phyloP scores from a whole-genome alignment of 2,888 invertebrate species.

The Hirtodrosophila alboralis region DNA sequence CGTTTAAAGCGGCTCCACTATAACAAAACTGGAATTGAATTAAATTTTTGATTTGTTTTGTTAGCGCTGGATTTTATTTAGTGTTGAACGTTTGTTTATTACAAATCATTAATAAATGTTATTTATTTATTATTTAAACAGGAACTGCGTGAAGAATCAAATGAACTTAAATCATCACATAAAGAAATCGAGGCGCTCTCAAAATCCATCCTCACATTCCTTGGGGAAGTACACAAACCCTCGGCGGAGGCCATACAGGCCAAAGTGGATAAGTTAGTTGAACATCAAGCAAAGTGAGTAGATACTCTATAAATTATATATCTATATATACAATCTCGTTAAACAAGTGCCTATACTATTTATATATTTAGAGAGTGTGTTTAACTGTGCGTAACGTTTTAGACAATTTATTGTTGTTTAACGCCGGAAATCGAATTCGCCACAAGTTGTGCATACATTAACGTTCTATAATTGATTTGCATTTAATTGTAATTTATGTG shows the following conservation, averaged over 20 bases:
- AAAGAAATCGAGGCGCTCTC: constrained; percentile 89
- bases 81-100: not conserved
- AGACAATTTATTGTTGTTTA: constrained; percentile 34
- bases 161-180: constrained; percentile 87
- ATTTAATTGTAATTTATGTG: constrained; percentile 60
- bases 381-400: constrained; percentile 34
- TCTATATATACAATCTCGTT: not conserved
- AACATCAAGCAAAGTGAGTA: constrained; percentile 88
- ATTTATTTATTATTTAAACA: constrained; percentile 75
- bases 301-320: constrained; percentile 1
- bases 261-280: constrained; percentile 88
- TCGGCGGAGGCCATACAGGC: constrained; percentile 89
- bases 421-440: constrained; percentile 68
- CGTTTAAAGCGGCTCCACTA: constrained; percentile 24
- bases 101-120: constrained; percentile 19
- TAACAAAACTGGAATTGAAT: constrained; percentile 64
- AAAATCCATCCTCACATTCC: constrained; percentile 88
- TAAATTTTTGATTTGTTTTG: constrained; percentile 26
- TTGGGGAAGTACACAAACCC: constrained; percentile 88
- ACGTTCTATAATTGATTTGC: constrained; percentile 49
- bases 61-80: constrained; percentile 11
- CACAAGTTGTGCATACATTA: constrained; percentile 37
- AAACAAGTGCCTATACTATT: constrained; percentile 23
- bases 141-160: constrained; percentile 91
- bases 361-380: constrained; percentile 18